phyloP scores from a whole-genome alignment of 2,113 vertebrate genomes.

The Colossoma macropomum region DNA sequence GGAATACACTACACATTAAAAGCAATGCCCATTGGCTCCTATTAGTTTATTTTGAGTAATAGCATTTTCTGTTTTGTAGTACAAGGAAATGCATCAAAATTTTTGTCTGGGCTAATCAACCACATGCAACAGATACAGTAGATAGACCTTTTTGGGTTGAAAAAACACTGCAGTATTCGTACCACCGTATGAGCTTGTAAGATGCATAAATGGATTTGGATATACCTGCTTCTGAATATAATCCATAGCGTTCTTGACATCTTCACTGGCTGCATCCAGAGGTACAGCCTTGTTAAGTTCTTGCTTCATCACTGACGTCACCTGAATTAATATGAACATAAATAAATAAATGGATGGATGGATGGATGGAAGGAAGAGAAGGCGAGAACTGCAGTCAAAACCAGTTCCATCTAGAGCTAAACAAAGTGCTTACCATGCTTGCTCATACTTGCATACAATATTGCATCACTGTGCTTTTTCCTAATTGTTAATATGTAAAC shows the following conservation, averaged over 20 bases:
- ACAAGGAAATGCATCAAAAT: neutral
- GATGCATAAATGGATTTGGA: neutral
- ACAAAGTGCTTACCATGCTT: neutral
- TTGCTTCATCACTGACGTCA: neutral
- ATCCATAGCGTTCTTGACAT: accelerated
- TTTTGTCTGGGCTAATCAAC: no score
- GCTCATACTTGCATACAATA: neutral
- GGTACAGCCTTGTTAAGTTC: accelerated
- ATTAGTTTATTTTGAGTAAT: no score
- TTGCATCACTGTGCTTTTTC: no score
- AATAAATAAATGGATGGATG: neutral
- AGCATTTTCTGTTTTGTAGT: no score
- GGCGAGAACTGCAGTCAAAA: neutral
- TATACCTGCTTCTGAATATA: neutral
- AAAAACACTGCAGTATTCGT: no score
- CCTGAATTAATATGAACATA: neutral
- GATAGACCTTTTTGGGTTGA: no score
- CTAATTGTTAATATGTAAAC: no score
- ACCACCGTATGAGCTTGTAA: neutral
- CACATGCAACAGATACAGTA: no score
- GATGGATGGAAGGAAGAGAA: neutral
- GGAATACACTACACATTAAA: neutral
- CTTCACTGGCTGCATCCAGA: neutral
- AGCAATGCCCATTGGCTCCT: no score
- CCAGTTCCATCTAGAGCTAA: neutral